Percentiles rank a stretch among this genome's conserved stretches.
Conservation (phyloP, 2,888 invertebrate genomes). For the Cephus pygmeus region DNA sequence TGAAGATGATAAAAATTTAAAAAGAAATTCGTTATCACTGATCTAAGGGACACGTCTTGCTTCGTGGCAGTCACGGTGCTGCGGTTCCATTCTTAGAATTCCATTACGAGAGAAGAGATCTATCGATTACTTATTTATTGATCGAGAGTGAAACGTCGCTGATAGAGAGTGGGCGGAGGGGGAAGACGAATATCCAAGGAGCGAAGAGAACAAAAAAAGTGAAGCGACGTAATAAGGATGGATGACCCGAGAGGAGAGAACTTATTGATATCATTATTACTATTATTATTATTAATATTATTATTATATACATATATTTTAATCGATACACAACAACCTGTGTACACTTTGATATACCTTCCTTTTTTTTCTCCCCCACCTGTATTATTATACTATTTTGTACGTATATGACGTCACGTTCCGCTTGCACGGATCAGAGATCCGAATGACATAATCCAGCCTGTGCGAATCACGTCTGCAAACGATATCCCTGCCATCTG, state of each 20-base stretch:
- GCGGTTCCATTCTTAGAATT: not conserved
- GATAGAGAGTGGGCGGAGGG: not conserved
- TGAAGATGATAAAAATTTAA: not conserved
- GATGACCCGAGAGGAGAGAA: conserved; percentile 3
- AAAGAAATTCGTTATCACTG: not conserved
- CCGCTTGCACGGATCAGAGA: conserved; percentile 14
- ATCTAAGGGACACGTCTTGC: not conserved
- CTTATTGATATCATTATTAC: conserved; percentile 28
- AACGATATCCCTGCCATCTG: not conserved
- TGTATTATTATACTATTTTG: not conserved
- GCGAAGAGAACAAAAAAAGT: not conserved
- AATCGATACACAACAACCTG: conserved; percentile 30
- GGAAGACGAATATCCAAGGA: not conserved
- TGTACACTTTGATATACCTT: conserved; percentile 18
- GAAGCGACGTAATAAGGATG: conserved; percentile 5
- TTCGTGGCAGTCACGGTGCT: not conserved
- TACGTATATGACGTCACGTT: conserved; percentile 15
- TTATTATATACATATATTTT: conserved; percentile 37
- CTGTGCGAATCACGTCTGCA: not conserved
- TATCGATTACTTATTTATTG: not conserved
- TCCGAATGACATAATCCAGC: conserved; percentile 10
- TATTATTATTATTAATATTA: conserved; percentile 22
- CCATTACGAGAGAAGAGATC: not conserved
- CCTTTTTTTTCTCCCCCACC: not conserved
- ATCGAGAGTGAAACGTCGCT: not conserved